phyloP scores from a whole-genome alignment of 2,888 invertebrate genomes.

The Cephus pulcher region DNA sequence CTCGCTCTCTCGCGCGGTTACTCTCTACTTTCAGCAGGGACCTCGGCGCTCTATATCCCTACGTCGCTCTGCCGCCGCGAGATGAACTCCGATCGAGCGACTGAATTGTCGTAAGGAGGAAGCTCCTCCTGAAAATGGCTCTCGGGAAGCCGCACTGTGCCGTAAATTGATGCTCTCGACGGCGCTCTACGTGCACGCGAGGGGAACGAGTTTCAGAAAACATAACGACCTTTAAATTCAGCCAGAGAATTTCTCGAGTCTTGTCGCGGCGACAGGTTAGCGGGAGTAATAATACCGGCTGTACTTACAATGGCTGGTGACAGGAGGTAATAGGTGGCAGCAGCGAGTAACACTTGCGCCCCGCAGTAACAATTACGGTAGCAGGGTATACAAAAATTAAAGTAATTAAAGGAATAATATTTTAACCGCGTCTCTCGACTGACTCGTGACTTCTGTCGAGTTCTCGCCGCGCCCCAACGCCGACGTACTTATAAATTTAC shows the following conservation, averaged over 20 bases:
- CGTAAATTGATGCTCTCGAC: conserved; percentile 25
- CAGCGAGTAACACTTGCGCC: neutral
- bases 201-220: conserved; percentile 14
- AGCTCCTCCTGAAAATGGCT: conserved; percentile 10
- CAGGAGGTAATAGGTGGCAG: neutral
- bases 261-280: neutral
- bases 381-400: neutral
- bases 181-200: conserved; percentile 10
- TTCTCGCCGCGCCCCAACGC: neutral
- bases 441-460: neutral
- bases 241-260: conserved; percentile 32
- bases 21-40: neutral
- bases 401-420: conserved; percentile 3
- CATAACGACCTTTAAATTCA: conserved; percentile 37
- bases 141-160: neutral
- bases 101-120: neutral
- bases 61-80: neutral
- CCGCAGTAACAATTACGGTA: neutral
- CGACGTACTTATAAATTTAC: neutral
- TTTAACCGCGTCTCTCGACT: conserved; percentile 1
- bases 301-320: neutral
- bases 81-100: conserved; percentile 4
- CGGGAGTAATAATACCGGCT: neutral
- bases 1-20: neutral
- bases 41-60: neutral